These are phyloP conservation scores for Zaprionus taronus DNA, from an alignment of 1,140 invertebrate genomes.

Conservation along the genomic window DNA sequence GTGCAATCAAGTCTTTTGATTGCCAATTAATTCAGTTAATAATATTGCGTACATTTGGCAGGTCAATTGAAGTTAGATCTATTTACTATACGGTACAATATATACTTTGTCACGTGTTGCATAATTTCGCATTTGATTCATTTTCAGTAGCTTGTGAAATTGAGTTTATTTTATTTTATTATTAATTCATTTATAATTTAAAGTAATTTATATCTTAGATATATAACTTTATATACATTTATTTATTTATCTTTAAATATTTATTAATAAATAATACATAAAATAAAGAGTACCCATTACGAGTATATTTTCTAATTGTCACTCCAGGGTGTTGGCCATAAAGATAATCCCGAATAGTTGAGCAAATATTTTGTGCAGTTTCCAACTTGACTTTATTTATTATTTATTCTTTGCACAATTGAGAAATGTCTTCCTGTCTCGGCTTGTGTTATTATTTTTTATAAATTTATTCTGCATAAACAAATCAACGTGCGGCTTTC, in stretches of 20 bases:
- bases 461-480: conserved; percentile 36
- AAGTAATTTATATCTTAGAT: not conserved
- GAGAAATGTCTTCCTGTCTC: not conserved
- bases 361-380: not conserved
- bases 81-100: not conserved
- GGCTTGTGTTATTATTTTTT: conserved; percentile 9
- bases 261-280: not conserved
- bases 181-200: no score
- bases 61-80: conserved; percentile 1
- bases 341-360: not conserved
- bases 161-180: not conserved
- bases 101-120: not conserved
- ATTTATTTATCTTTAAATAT: not conserved
- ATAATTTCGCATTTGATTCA: not conserved
- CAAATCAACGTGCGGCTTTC: conserved; percentile 26
- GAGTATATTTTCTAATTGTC: not conserved
- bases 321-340: not conserved
- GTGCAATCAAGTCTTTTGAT: conserved; percentile 15
- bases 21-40: conserved; percentile 11
- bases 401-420: not conserved
- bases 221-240: no score
- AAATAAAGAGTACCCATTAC: not conserved
- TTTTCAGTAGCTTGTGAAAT: not conserved
- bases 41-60: not conserved
- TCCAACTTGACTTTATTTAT: conserved; percentile 1